Conservation (phyloP, 2,797 vertebrate genomes). For the Rhinatrema bivittatum region DNA sequence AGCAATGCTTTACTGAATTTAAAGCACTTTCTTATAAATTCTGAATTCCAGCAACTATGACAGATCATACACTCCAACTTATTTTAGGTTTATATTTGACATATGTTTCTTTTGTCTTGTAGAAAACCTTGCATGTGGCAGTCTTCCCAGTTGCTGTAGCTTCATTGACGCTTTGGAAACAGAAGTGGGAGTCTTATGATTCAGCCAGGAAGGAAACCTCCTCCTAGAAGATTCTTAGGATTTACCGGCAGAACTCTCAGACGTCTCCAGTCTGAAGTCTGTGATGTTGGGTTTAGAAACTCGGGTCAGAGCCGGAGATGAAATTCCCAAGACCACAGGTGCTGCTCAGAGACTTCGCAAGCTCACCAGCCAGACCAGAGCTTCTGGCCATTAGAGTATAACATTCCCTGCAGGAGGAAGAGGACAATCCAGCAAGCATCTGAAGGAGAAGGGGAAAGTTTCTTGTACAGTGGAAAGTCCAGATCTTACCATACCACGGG, state of each 20-base stretch:
- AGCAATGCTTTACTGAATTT: too few species aligned
- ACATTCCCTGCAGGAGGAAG: too few species aligned
- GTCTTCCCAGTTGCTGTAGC: neutral
- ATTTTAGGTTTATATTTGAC: too few species aligned
- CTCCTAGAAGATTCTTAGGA: neutral
- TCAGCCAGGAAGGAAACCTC: neutral
- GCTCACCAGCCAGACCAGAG: neutral
- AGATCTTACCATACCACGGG: too few species aligned
- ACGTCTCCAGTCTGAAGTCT: neutral
- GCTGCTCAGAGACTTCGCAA: neutral
- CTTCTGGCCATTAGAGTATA: too few species aligned
- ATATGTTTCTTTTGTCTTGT: slow-evolving; percentile 5
- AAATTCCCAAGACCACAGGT: neutral
- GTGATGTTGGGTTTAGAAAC: neutral
- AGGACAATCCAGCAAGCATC: too few species aligned
- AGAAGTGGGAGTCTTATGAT: neutral
- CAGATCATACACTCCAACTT: too few species aligned
- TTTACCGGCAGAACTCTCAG: neutral
- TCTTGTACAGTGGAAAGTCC: too few species aligned
- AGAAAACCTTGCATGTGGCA: neutral
- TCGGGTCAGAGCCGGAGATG: neutral
- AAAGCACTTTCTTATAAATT: too few species aligned
- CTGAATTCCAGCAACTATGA: too few species aligned
- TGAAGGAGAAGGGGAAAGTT: too few species aligned
- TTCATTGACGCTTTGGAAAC: slow-evolving; percentile 7